A percentile compares a stretch with the other conserved stretches of the same genome.
Conservation (phyloP, 2,113 vertebrate genomes). For the Amphiprion percula region DNA sequence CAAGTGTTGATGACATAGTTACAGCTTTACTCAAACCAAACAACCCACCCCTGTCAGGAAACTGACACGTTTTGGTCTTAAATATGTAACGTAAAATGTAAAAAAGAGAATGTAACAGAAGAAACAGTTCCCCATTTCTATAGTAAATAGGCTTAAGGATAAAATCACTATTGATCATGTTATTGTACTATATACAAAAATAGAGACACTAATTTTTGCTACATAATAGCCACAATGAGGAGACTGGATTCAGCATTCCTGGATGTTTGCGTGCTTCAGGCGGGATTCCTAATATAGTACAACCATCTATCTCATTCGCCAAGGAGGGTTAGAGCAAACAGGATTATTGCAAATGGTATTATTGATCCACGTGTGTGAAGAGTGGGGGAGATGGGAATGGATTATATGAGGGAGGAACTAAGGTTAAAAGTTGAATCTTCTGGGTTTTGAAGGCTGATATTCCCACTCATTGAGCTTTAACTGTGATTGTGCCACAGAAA, state of each 20-base stretch:
- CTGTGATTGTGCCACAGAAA: not conserved
- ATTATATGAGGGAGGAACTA: not conserved
- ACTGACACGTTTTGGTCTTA: not conserved
- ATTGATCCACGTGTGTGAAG: constrained; percentile 34
- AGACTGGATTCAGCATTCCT: not conserved
- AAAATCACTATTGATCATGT: too few relatives aligned
- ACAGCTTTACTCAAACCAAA: not conserved
- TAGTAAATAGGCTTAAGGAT: too few relatives aligned
- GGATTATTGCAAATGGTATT: constrained; percentile 41
- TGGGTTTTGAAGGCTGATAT: constrained; percentile 2
- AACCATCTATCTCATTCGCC: constrained; percentile 8
- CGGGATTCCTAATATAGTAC: not conserved
- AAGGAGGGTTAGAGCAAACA: constrained; percentile 26
- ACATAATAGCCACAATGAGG: not conserved
- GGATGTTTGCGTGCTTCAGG: not conserved
- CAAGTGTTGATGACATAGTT: not conserved
- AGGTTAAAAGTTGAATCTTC: constrained; percentile 36
- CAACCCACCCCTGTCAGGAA: not conserved
- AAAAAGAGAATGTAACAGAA: not conserved
- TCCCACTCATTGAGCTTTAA: constrained; percentile 6
- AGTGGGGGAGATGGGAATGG: not conserved
- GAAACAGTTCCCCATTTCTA: not conserved
- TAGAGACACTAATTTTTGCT: constrained; percentile 10
- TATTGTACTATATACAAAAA: not conserved
- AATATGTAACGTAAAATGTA: not conserved